Evolutionary conservation across 1,140 invertebrate species (phyloP).

Genomic region (Trichonephila clavipes): DNA sequence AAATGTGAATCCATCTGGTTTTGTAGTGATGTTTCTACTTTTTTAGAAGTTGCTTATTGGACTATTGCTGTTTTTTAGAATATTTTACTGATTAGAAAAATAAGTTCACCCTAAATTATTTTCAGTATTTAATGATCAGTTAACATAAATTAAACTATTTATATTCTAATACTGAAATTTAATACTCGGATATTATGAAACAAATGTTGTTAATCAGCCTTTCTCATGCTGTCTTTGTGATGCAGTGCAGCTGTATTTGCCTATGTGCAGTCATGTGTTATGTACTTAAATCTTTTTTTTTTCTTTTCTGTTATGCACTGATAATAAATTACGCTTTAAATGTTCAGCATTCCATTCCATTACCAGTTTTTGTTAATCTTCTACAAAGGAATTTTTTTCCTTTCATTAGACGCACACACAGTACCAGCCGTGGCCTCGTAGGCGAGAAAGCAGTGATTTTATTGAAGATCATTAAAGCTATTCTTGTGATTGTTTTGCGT

Average conservation of each 20-base stretch:
- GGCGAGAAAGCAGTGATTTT: constrained; percentile 14
- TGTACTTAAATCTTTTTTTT: neutral
- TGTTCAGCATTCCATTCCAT: constrained; percentile 36
- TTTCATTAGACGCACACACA: neutral
- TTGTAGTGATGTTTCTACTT: too few species aligned
- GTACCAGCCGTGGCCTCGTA: neutral
- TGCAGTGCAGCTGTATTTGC: neutral
- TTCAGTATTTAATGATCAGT: too few species aligned
- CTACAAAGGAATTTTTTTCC: neutral
- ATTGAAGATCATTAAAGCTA: constrained; percentile 17
- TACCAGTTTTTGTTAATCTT: constrained; percentile 29
- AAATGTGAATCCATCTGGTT: too few species aligned
- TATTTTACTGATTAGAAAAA: too few species aligned
- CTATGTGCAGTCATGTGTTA: neutral
- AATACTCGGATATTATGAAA: neutral
- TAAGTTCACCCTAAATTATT: too few species aligned
- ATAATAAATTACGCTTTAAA: constrained; percentile 19
- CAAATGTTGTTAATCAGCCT: neutral
- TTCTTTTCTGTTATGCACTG: constrained; percentile 6
- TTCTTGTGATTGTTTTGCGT: constrained; percentile 11
- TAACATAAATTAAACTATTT: too few species aligned
- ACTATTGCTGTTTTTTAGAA: too few species aligned
- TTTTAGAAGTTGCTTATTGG: too few species aligned
- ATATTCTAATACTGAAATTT: too few species aligned
- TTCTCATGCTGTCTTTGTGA: neutral